Percentiles rank a stretch among this genome's conserved stretches.
Evolutionary conservation across 2,888 invertebrate species (phyloP).

Genomic region (Pyrrhia umbra): DNA sequence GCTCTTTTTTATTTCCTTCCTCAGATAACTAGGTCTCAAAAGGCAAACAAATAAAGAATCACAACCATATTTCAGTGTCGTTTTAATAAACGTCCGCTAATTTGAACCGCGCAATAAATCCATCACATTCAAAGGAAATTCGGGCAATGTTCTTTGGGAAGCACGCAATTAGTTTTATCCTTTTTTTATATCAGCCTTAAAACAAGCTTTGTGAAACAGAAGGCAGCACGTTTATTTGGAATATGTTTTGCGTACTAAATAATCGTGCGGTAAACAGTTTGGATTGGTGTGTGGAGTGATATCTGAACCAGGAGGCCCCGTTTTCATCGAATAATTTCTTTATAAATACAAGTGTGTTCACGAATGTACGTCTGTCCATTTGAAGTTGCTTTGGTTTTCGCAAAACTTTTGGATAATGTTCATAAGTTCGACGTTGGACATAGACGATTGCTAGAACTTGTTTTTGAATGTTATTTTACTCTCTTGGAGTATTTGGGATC

Average conservation of each 20-base stretch:
- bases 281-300: constrained; percentile 23
- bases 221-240: constrained; percentile 3
- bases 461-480: neutral
- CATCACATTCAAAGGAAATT: constrained; percentile 68
- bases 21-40: constrained; percentile 31
- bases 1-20: neutral
- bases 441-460: neutral
- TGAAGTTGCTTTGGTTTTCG: neutral
- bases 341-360: constrained; percentile 16
- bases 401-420: neutral
- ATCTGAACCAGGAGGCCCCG: constrained; percentile 13
- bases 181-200: constrained; percentile 54
- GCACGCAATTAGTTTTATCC: constrained; percentile 56
- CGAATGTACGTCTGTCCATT: neutral
- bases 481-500: neutral
- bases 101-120: constrained; percentile 70
- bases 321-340: constrained; percentile 19
- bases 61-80: constrained; percentile 58
- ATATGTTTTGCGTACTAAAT: constrained; percentile 45
- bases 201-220: constrained; percentile 22
- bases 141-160: constrained; percentile 62
- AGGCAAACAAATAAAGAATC: constrained; percentile 23
- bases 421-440: too few relatives aligned
- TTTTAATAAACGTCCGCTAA: constrained; percentile 67
- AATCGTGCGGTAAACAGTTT: constrained; percentile 29